phyloP scores from a whole-genome alignment of 2,797 vertebrate species.

The Esox lucius region DNA sequence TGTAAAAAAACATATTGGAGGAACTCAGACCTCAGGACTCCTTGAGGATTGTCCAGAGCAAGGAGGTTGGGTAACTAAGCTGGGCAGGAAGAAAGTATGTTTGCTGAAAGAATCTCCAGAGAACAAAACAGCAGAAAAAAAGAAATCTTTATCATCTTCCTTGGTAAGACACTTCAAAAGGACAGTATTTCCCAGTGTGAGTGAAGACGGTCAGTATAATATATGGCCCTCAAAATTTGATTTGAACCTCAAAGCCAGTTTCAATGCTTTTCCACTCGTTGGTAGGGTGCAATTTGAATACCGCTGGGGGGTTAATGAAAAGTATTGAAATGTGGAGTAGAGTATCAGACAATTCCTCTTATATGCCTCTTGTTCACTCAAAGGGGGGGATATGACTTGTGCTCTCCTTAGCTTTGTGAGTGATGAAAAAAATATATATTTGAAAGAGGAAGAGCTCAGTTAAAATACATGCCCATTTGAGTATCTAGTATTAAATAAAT shows the following conservation, averaged over 20 bases:
- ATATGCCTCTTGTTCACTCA: no score
- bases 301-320: background rate
- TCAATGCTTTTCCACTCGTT: background rate
- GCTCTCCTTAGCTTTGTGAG: background rate
- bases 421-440: slow-evolving; percentile 15
- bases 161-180: background rate
- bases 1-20: no score
- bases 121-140: background rate
- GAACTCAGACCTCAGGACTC: no score
- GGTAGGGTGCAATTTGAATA: background rate
- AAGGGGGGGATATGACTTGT: background rate
- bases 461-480: no score
- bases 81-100: background rate
- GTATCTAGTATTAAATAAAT: no score
- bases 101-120: background rate
- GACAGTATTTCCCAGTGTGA: background rate
- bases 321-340: background rate
- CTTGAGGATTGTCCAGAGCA: no score
- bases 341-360: background rate
- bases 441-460: background rate
- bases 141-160: background rate
- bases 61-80: no score
- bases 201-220: background rate
- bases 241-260: background rate
- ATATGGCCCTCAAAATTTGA: background rate